Conservation (phyloP, 2,888 invertebrate genomes). For the Meliscaeva auricollis region DNA sequence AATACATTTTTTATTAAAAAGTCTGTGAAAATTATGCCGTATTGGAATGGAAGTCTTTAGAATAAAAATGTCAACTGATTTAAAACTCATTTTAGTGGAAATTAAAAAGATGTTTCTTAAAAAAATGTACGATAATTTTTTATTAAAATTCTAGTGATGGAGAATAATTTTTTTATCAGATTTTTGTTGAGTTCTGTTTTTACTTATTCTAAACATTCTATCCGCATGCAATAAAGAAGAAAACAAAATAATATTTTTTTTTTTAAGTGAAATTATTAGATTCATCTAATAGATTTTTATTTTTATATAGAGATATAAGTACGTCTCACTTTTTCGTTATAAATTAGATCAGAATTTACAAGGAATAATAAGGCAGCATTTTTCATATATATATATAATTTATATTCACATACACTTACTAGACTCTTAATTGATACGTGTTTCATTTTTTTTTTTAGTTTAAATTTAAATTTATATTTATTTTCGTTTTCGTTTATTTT, state of each 20-base stretch:
- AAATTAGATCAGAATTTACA: constrained; percentile 80
- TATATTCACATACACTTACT: constrained; percentile 77
- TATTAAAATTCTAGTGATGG: constrained; percentile 16
- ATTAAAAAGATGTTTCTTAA: not conserved
- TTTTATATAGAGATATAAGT: constrained; percentile 72
- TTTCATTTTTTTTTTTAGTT: constrained; percentile 72
- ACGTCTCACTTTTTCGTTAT: constrained; percentile 77
- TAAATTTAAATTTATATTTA: constrained; percentile 78
- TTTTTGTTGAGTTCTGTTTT: not conserved
- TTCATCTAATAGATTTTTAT: constrained; percentile 76
- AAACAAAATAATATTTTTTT: constrained; percentile 27
- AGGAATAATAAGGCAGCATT: constrained; percentile 82
- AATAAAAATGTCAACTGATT: not conserved
- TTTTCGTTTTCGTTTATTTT: constrained; percentile 63
- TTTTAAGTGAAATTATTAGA: constrained; percentile 72
- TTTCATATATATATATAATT: constrained; percentile 73
- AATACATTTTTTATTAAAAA: too few species aligned
- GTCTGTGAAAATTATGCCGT: too few species aligned
- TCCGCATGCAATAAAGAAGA: constrained; percentile 19
- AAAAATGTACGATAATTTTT: not conserved
- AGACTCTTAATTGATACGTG: constrained; percentile 72
- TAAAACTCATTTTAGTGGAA: not conserved
- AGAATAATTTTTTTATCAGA: constrained; percentile 4
- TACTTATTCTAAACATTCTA: not conserved
- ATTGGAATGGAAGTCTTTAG: too few species aligned